Conservation (phyloP, 2,113 vertebrate species). For the Microcebus ravelobensis region DNA sequence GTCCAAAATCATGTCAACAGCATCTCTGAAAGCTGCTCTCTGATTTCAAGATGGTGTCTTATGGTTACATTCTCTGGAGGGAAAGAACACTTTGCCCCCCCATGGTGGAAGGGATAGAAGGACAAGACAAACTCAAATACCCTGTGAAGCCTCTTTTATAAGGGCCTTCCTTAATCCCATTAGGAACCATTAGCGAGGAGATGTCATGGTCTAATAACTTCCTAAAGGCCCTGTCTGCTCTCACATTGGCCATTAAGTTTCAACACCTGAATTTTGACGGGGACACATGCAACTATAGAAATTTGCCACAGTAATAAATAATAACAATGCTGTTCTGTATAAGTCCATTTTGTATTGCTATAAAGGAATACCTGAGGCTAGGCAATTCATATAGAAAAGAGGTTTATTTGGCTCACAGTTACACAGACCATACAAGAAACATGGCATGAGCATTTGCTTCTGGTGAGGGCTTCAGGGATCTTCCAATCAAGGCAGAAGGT, state of each 20-base stretch:
- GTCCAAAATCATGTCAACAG: background rate
- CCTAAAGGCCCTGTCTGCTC: too few relatives aligned
- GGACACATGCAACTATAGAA: background rate
- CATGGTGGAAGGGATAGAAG: background rate
- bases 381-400: too few relatives aligned
- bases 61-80: background rate
- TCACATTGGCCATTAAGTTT: background rate
- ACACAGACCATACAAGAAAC: too few relatives aligned
- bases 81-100: background rate
- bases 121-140: background rate
- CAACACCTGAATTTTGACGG: background rate
- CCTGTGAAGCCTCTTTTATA: background rate
- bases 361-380: too few relatives aligned
- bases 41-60: background rate
- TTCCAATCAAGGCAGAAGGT: too few relatives aligned
- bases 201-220: background rate
- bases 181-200: background rate
- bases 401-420: too few relatives aligned
- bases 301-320: background rate
- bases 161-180: background rate
- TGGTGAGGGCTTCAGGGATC: too few relatives aligned
- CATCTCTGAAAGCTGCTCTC: background rate
- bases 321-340: background rate
- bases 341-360: too few relatives aligned
- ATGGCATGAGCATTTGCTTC: too few relatives aligned